Base-by-base conservation (phyloP, 2,113 vertebrate genomes). In the Myiozetetes cayanensis region DNA sequence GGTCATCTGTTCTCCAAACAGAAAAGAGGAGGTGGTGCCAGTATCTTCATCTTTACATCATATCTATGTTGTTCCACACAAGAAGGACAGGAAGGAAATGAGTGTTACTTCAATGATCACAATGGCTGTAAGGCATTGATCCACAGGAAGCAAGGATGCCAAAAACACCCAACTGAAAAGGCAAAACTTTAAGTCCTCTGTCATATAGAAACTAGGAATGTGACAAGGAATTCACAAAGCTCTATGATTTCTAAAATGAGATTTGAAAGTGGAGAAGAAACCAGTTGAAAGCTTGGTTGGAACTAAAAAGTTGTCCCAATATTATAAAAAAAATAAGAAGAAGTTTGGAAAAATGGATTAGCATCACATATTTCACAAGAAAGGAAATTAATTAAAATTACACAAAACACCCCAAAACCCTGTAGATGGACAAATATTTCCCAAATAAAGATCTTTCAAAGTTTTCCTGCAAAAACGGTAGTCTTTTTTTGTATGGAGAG, bases 401-500 rank as follows among this genome's bases (percentile, higher is more conserved):
- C 12, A 35, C 2, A 76, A 61, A 31, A 2, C 4, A 1, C 4
- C 2, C 11, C 3, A 8, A 28, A 23, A n/a, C 8, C 8, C n/a
- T 39, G 6, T 5, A 81, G 9, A 39, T 50, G 24, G 16, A 41
- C 15, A 87, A 68, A 24, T 52, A 47, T 77, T 91, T 80, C 18
- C 25, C 8, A 71, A 47, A 70, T 47, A 73, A 17, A 73, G 8
- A 35, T 21, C 33, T 2, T 50, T 46, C 5, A 6, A 46, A 28
- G 5, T 46, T 15, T 62, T 88, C 16, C 20, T 44, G 19, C 3
- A 74, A 70, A 87, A 93, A 46, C 24, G 14, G 27, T 71, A 6
- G 2, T 6, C 1, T 37, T 68, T 41, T 31, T 39, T 18, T 2
- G 2, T 4, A 12, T 7, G 3, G 1, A 5, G 14, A 2, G 4